Conservation (phyloP, 2,113 vertebrate species). For the Procavia capensis region DNA sequence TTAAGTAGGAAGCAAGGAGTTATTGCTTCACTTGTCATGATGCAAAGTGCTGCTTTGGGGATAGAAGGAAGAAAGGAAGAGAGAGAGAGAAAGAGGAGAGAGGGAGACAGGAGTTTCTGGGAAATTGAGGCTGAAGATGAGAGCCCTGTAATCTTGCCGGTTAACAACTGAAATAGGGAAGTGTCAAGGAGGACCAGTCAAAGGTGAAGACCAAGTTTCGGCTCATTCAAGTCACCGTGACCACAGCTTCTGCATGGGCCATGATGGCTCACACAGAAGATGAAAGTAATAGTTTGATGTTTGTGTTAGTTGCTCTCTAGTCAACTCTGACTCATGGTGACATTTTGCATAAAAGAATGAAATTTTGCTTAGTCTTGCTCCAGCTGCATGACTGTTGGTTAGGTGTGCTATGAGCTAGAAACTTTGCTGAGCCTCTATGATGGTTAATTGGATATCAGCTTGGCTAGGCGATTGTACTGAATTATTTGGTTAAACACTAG, state of each 20-base stretch:
- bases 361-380: neutral
- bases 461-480: neutral
- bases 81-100: conserved; percentile 29
- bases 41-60: conserved; percentile 84
- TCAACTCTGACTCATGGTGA: neutral
- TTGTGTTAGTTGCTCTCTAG: neutral
- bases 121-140: neutral
- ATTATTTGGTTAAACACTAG: neutral
- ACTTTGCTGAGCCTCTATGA: neutral
- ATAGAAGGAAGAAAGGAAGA: conserved; percentile 70
- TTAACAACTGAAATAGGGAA: neutral
- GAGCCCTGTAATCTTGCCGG: neutral
- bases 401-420: neutral
- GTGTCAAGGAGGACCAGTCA: neutral
- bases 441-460: neutral
- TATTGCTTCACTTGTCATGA: conserved; percentile 94
- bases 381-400: neutral
- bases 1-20: conserved; percentile 96
- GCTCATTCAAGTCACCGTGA: neutral
- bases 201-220: neutral
- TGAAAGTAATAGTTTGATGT: neutral
- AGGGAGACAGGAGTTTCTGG: conserved; percentile 6
- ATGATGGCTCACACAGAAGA: neutral
- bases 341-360: neutral
- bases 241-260: neutral